A percentile compares a stretch with the other conserved stretches of the same genome.
These are phyloP conservation scores for fruit fly (Drosophila melanogaster) DNA, from an alignment of 1,140 invertebrate species.

Conservation along the genomic window Release_6_plus_ISO1_MT NT_037436.4:9851501-9852000, in stretches of 20 bases:
- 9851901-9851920: slow-evolving; percentile 57
- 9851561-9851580: slow-evolving; percentile 74
- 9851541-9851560: slow-evolving; percentile 17
- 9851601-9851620: slow-evolving; percentile 62
- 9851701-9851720: slow-evolving; percentile 44
- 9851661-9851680: slow-evolving; percentile 16
- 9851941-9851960: slow-evolving; percentile 22
- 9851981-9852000: too few species aligned
- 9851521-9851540: slow-evolving; percentile 19
- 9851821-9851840: slow-evolving; percentile 65
- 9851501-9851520: not conserved
- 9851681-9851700: slow-evolving; percentile 42
- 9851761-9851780: slow-evolving; percentile 28
- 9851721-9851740: slow-evolving; percentile 70
- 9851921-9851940: slow-evolving; percentile 3
- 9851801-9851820: slow-evolving; percentile 58
- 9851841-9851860: slow-evolving; percentile 30
- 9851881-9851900: slow-evolving; percentile 40
- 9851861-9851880: slow-evolving; percentile 51
- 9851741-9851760: slow-evolving; percentile 12
- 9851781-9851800: slow-evolving; percentile 75
- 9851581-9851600: slow-evolving; percentile 77
- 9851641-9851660: slow-evolving; percentile 7
- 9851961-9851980: slow-evolving; percentile 34
- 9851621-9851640: slow-evolving; percentile 42